A percentile compares a stretch with the other conserved stretches of the same genome.
phyloP scores from a whole-genome alignment of 1,140 invertebrate species.

The Rhagoletis zephyria region DNA sequence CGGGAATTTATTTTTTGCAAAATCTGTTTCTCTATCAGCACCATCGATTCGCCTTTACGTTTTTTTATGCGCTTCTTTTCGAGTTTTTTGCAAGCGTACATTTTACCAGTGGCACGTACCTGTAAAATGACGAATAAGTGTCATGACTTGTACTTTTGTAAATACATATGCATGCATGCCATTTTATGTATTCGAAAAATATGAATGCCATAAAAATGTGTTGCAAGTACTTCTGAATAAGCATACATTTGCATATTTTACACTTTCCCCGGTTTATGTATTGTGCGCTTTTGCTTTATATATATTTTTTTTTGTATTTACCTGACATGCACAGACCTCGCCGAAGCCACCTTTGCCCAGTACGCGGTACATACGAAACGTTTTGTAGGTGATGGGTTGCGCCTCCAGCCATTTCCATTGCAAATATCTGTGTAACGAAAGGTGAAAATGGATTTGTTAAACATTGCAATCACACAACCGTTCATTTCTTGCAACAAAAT shows the following conservation, averaged over 20 bases:
- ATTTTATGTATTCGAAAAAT: not conserved
- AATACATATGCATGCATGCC: no score
- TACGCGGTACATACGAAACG: conserved; percentile 98
- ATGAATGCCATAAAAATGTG: not conserved
- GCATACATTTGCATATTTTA: conserved; percentile 33
- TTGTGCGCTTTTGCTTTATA: not conserved
- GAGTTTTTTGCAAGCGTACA: conserved; percentile 99
- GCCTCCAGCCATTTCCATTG: conserved; percentile 99
- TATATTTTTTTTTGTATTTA: conserved; percentile 63
- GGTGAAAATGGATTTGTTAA: conserved; percentile 28
- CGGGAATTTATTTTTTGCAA: conserved; percentile 98
- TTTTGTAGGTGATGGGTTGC: conserved; percentile 97
- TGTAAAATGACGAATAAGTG: conserved; percentile 65
- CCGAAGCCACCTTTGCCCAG: conserved; percentile 99
- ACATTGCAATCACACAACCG: not conserved
- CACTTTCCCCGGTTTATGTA: not conserved
- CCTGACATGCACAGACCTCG: conserved; percentile 98
- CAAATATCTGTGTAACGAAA: conserved; percentile 81
- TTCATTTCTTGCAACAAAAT: not conserved
- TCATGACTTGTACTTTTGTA: no score
- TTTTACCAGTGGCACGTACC: conserved; percentile 97
- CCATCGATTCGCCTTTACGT: conserved; percentile 97
- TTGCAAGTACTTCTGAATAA: not conserved
- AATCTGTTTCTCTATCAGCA: conserved; percentile 98
- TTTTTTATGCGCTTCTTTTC: conserved; percentile 99